Evolutionary conservation across 2,113 vertebrate genomes (phyloP).

Genomic region (Platysternon megacephalum): DNA sequence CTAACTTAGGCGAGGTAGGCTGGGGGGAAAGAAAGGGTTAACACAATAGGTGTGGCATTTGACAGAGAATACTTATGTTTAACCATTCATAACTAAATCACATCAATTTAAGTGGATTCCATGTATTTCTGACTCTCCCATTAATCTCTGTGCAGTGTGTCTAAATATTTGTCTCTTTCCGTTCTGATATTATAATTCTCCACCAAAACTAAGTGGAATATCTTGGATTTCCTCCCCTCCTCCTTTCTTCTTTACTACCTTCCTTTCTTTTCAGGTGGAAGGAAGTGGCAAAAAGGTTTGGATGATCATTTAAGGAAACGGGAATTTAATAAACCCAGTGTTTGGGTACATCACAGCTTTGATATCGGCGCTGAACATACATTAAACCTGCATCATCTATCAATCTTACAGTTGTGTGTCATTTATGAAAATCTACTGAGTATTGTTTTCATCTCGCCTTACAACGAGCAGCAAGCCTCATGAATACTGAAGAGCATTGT

Average conservation of each 20-base stretch:
- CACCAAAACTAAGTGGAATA: slow-evolving; percentile 43
- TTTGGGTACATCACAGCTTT: slow-evolving; percentile 77
- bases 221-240: neutral
- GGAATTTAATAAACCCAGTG: slow-evolving; percentile 64
- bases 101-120: slow-evolving; percentile 60
- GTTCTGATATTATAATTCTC: slow-evolving; percentile 43
- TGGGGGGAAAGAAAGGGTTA: slow-evolving; percentile 37
- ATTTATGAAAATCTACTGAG: slow-evolving; percentile 88
- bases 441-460: slow-evolving; percentile 86
- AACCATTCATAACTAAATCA: slow-evolving; percentile 62
- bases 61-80: slow-evolving; percentile 61
- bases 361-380: slow-evolving; percentile 80
- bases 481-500: slow-evolving; percentile 83
- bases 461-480: slow-evolving; percentile 82
- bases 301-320: slow-evolving; percentile 66
- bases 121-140: slow-evolving; percentile 46
- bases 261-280: slow-evolving; percentile 33
- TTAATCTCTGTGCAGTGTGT: slow-evolving; percentile 56
- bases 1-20: neutral
- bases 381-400: slow-evolving; percentile 86
- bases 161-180: slow-evolving; percentile 60
- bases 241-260: neutral
- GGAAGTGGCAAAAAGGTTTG: slow-evolving; percentile 21
- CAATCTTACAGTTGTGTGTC: slow-evolving; percentile 84
- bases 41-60: slow-evolving; percentile 56